These are phyloP conservation scores for Pygocentrus nattereri DNA, from an alignment of 2,797 vertebrate genomes.

Conservation along the genomic window DNA sequence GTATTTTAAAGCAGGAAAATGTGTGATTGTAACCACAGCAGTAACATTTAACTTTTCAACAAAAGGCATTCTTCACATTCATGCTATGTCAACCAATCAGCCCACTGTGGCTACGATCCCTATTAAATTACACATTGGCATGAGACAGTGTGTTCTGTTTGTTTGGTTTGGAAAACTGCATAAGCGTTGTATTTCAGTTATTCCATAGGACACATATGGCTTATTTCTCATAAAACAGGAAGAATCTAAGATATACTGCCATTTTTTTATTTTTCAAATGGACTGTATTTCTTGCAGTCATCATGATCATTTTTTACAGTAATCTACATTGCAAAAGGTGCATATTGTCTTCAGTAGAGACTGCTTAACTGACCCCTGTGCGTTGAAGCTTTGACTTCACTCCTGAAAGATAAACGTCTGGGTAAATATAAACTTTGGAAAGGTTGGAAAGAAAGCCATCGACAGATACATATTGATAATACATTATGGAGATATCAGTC, in stretches of 20 bases:
- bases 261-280: neutral
- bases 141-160: neutral
- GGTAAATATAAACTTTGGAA: neutral
- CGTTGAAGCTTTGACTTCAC: too few relatives aligned
- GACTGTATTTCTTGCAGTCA: neutral
- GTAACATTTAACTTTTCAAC: constrained; percentile 39
- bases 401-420: too few relatives aligned
- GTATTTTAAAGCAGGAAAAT: constrained; percentile 34
- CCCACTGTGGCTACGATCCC: constrained; percentile 17
- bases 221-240: neutral
- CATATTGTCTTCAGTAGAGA: neutral
- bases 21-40: constrained; percentile 12
- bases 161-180: neutral
- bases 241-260: neutral
- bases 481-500: neutral
- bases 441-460: neutral
- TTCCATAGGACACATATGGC: neutral
- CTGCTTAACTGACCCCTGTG: too few relatives aligned
- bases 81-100: constrained; percentile 34
- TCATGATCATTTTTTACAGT: neutral
- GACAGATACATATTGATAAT: too few relatives aligned
- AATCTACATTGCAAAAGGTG: neutral
- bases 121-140: constrained; percentile 4
- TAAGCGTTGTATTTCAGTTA: neutral
- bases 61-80: constrained; percentile 53